Evolutionary conservation across 2,113 vertebrate genomes (phyloP).

Genomic region (Campylomormyrus tamandua): DNA sequence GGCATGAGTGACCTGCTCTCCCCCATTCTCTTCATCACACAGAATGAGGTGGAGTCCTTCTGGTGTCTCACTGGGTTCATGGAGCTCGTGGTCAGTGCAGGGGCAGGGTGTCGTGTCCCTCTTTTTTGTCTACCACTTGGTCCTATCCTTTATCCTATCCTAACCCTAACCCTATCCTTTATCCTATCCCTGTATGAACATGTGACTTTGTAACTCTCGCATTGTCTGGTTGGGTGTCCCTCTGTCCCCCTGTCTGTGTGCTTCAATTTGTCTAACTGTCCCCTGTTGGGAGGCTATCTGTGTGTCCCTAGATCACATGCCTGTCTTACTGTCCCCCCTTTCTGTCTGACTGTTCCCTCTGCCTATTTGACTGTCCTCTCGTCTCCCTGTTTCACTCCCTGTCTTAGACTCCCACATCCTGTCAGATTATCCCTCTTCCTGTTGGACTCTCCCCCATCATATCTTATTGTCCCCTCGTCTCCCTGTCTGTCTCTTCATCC

Average conservation of each 20-base stretch:
- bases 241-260: not conserved
- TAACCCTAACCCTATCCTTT: too few species aligned
- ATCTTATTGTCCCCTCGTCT: not conserved
- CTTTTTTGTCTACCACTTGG: not conserved
- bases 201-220: not conserved
- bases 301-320: not conserved
- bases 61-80: slow-evolving; percentile 90
- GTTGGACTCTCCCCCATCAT: not conserved
- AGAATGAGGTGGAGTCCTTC: slow-evolving; percentile 88
- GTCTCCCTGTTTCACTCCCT: not conserved
- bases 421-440: not conserved
- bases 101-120: not conserved
- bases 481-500: too few species aligned
- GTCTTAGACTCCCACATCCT: not conserved
- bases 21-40: slow-evolving; percentile 75
- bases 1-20: slow-evolving; percentile 90
- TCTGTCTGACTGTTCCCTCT: not conserved
- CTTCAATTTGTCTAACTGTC: not conserved
- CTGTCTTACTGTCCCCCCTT: not conserved
- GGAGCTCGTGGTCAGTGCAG: slow-evolving; percentile 74
- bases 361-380: not conserved
- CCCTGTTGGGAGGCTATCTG: not conserved
- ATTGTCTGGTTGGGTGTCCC: not conserved
- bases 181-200: not conserved
- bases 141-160: not conserved